A percentile compares a stretch with the other conserved stretches of the same genome.
These are phyloP conservation scores for Enteromius argenteus DNA, from an alignment of 2,797 vertebrate genomes.

Conservation along the genomic window DNA sequence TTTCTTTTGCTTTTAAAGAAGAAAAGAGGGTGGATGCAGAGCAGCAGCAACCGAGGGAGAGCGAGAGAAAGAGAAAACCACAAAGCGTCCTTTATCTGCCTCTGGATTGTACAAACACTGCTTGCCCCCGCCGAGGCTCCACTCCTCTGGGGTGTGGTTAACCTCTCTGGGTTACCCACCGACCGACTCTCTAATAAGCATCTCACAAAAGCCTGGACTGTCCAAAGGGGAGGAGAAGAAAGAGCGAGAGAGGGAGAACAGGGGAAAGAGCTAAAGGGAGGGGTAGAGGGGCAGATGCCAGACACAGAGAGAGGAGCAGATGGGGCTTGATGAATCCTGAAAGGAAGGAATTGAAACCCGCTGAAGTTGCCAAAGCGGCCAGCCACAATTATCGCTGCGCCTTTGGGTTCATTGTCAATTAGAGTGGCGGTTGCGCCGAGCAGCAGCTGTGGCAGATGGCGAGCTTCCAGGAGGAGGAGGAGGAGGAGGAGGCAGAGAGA, in stretches of 20 bases:
- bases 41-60: constrained; percentile 43
- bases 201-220: constrained; percentile 75
- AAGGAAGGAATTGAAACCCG: constrained; percentile 84
- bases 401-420: constrained; percentile 87
- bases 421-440: constrained; percentile 80
- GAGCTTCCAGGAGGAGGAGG: constrained; percentile 77
- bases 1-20: constrained; percentile 61
- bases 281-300: constrained; percentile 67
- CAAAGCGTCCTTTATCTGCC: constrained; percentile 68
- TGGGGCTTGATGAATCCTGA: constrained; percentile 84
- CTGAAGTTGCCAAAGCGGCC: constrained; percentile 77
- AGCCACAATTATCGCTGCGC: constrained; percentile 83
- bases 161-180: constrained; percentile 74
- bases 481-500: constrained; percentile 55
- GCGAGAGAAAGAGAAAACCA: constrained; percentile 58
- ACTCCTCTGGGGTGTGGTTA: constrained; percentile 71
- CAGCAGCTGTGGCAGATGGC: constrained; percentile 91
- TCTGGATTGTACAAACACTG: constrained; percentile 73
- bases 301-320: constrained; percentile 75
- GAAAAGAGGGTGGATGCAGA: constrained; percentile 51
- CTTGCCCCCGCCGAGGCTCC: constrained; percentile 64
- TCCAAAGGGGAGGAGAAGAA: constrained; percentile 58
- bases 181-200: constrained; percentile 75
- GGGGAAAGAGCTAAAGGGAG: constrained; percentile 51
- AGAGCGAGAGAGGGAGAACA: constrained; percentile 45